Percentiles rank a stretch among this genome's conserved stretches.
Evolutionary conservation across 2,888 invertebrate genomes (phyloP).

Genomic region (Cancer borealis): DNA sequence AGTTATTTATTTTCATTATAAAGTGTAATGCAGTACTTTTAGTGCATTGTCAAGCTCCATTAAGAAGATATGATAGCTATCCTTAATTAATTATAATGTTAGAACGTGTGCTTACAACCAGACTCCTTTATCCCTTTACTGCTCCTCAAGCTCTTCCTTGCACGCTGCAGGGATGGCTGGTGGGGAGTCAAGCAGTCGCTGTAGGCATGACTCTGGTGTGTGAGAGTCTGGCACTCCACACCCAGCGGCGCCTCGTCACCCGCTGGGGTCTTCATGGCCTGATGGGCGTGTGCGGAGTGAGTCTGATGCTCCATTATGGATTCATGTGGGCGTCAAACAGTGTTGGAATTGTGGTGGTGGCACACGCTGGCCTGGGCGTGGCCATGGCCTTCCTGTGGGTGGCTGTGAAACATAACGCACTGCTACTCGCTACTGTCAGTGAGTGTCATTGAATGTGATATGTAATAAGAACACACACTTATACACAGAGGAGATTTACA

Average conservation of each 20-base stretch:
- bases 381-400: constrained; percentile 65
- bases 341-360: constrained; percentile 53
- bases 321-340: constrained; percentile 53
- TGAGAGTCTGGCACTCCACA: constrained; percentile 54
- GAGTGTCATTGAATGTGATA: constrained; percentile 38
- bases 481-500: background rate
- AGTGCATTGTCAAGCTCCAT: too few species aligned
- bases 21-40: too few species aligned
- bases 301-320: constrained; percentile 49
- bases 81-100: background rate
- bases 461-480: background rate
- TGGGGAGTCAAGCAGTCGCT: constrained; percentile 55
- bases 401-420: constrained; percentile 63
- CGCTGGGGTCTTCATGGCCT: constrained; percentile 60
- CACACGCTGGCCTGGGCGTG: constrained; percentile 57
- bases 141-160: background rate
- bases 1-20: too few species aligned
- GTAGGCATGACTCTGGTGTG: constrained; percentile 47
- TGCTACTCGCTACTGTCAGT: constrained; percentile 73
- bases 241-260: constrained; percentile 60
- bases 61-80: too few species aligned
- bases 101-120: background rate
- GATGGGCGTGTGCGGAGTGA: constrained; percentile 58
- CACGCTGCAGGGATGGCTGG: constrained; percentile 45
- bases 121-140: background rate